These are phyloP conservation scores for Litoditis marina DNA, from an alignment of 2,888 invertebrate genomes.

Conservation along the genomic window DNA sequence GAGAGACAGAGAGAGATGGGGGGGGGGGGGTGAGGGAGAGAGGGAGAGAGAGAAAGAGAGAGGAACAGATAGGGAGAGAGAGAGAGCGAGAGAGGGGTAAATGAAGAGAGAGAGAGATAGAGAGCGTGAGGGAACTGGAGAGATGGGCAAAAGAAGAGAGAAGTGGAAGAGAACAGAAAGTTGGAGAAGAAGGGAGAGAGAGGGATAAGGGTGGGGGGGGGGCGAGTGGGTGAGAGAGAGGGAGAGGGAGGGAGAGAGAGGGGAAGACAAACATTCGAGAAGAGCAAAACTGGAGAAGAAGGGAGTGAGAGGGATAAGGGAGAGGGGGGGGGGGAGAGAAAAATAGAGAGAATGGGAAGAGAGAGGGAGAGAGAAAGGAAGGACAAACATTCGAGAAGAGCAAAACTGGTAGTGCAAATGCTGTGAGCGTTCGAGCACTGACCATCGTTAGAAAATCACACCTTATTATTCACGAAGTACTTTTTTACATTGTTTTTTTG, in stretches of 20 bases:
- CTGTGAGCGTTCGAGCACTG: no score
- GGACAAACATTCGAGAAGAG: background rate
- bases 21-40: background rate
- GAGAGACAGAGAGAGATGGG: no score
- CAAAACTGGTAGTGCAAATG: background rate
- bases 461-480: no score
- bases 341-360: background rate
- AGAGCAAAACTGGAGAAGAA: background rate
- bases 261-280: background rate
- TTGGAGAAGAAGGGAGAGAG: background rate
- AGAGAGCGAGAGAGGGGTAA: no score
- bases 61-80: no score
- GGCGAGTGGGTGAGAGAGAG: background rate
- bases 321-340: conserved; percentile 7
- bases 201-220: background rate
- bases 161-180: no score
- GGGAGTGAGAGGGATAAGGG: background rate
- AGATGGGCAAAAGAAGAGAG: no score
- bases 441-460: no score
- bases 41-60: no score
- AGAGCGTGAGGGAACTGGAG: no score
- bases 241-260: background rate
- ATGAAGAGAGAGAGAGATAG: no score
- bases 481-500: no score
- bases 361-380: background rate